A percentile compares a stretch with the other conserved stretches of the same genome.
phyloP scores from a whole-genome alignment of 2,113 vertebrate genomes.

The Syngnathus floridae region DNA sequence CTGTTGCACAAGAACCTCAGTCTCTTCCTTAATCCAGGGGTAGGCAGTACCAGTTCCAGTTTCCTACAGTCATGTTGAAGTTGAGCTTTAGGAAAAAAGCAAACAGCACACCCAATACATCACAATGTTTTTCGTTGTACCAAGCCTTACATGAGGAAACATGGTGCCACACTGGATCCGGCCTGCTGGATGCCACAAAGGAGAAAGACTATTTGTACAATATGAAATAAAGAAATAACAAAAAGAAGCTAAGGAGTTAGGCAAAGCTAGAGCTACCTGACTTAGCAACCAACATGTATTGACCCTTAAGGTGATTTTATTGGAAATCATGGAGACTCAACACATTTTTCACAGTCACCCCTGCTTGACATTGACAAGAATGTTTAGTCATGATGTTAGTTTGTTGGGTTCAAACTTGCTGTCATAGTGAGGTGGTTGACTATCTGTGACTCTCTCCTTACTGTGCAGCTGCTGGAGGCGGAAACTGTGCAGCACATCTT shows the following conservation, averaged over 20 bases:
- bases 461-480: constrained; percentile 80
- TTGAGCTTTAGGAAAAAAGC: not conserved
- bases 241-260: not conserved
- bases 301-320: not conserved
- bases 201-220: too few species aligned
- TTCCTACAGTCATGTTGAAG: not conserved
- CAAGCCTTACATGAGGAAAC: not conserved
- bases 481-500: constrained; percentile 98
- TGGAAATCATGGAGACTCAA: not conserved
- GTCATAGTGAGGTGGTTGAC: not conserved
- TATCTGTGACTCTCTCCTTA: not conserved
- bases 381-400: not conserved
- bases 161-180: not conserved
- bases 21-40: constrained; percentile 91
- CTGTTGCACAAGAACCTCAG: constrained; percentile 90
- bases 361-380: not conserved
- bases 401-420: not conserved
- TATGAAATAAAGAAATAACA: not conserved
- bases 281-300: not conserved
- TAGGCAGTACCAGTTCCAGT: constrained; percentile 35
- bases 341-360: not conserved
- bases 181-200: not conserved
- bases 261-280: not conserved
- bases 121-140: too few species aligned
- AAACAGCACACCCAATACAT: too few species aligned